Conservation (phyloP, 2,113 vertebrate species). For the Delphinapterus leucas region DNA sequence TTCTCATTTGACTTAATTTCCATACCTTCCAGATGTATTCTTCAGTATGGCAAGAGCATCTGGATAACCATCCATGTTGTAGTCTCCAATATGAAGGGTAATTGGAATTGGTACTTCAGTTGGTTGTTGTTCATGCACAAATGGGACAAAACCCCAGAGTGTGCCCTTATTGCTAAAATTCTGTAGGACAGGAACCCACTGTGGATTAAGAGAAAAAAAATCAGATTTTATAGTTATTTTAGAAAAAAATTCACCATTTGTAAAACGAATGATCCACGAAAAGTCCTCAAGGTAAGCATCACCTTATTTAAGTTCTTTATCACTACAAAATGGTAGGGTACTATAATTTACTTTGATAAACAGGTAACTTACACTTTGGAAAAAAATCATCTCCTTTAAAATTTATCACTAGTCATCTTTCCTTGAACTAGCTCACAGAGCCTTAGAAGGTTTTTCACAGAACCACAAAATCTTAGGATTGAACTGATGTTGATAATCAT, state of each 20-base stretch:
- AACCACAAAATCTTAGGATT: not conserved
- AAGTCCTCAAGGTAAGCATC: not conserved
- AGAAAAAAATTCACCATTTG: not conserved
- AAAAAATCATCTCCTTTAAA: not conserved
- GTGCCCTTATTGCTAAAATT: constrained; percentile 90
- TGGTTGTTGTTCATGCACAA: constrained; percentile 63
- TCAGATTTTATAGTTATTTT: not conserved
- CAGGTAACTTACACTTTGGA: not conserved
- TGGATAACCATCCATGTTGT: constrained; percentile 98
- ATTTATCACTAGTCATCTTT: not conserved
- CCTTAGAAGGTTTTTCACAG: not conserved
- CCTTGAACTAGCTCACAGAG: not conserved
- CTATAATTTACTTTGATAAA: not conserved
- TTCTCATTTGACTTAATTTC: constrained; percentile 2
- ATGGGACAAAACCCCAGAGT: constrained; percentile 89
- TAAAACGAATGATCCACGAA: not conserved
- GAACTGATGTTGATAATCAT: not conserved
- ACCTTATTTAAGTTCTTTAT: not conserved
- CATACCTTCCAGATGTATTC: constrained; percentile 92
- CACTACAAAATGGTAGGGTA: not conserved
- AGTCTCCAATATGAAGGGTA: constrained; percentile 94
- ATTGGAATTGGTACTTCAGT: constrained; percentile 82
- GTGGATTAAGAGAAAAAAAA: constrained; percentile 45
- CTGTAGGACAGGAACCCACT: constrained; percentile 91
- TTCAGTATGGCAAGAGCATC: constrained; percentile 93